These are phyloP conservation scores for Neoniphon sammara DNA, from an alignment of 2,797 vertebrate genomes.

Conservation along the genomic window DNA sequence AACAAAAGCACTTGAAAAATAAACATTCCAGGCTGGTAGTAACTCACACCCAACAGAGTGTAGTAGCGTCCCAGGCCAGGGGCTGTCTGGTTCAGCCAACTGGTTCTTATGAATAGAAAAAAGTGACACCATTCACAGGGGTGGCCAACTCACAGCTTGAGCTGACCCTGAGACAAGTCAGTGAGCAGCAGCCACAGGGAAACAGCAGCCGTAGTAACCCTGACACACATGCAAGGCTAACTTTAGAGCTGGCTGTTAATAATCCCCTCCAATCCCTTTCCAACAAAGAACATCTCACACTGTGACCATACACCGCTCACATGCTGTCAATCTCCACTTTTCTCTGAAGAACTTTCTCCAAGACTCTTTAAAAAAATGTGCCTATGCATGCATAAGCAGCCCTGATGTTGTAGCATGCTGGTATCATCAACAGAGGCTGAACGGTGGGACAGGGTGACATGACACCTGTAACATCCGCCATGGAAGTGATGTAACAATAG, in stretches of 20 bases:
- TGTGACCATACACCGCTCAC: conserved; percentile 1
- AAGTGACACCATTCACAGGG: conserved; percentile 7
- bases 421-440: background rate
- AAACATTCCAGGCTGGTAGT: background rate
- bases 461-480: conserved; percentile 39
- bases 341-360: background rate
- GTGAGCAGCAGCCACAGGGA: conserved; percentile 23
- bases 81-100: background rate
- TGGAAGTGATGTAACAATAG: conserved; percentile 37
- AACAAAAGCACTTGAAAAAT: background rate
- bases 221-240: conserved; percentile 66
- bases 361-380: background rate
- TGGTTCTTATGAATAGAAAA: conserved; percentile 15
- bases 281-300: conserved; percentile 29
- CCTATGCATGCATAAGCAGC: background rate
- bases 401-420: background rate
- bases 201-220: conserved; percentile 47
- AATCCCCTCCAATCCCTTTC: conserved; percentile 74
- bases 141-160: background rate
- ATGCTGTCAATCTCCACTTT: background rate
- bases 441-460: conserved; percentile 18
- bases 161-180: conserved; percentile 24
- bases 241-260: conserved; percentile 63
- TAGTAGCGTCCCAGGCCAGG: background rate
- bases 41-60: background rate